A percentile compares a stretch with the other conserved stretches of the same genome.
Conservation (phyloP, 2,113 vertebrate species). For the Tiliqua scincoides region DNA sequence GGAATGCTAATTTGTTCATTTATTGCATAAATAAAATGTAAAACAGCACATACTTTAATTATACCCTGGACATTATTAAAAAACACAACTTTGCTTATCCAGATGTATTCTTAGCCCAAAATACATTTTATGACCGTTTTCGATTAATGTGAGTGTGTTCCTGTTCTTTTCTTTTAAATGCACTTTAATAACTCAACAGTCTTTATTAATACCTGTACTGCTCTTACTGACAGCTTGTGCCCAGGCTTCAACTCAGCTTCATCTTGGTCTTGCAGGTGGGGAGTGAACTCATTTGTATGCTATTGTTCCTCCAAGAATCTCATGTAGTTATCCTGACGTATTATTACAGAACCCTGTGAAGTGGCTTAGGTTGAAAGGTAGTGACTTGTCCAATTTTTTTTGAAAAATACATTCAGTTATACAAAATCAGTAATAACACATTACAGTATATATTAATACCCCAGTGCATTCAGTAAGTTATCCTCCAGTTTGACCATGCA, state of each 20-base stretch:
- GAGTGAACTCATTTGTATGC: not conserved
- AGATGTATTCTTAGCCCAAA: not conserved
- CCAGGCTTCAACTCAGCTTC: not conserved
- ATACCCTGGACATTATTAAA: not conserved
- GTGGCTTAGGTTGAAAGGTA: not conserved
- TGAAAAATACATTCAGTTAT: no score
- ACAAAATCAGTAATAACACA: no score
- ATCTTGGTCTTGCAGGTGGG: not conserved
- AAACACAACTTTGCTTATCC: not conserved
- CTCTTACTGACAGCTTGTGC: not conserved
- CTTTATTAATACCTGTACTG: not conserved
- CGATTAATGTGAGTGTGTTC: no score
- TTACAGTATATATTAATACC: no score
- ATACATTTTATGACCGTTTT: not conserved
- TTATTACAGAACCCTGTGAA: not conserved
- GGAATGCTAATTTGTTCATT: not conserved
- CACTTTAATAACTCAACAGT: not conserved
- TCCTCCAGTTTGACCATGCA: no score
- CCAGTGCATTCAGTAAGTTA: not conserved
- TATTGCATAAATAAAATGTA: not conserved
- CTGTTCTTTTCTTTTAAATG: not conserved
- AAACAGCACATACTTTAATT: conserved; percentile 8
- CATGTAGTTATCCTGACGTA: not conserved
- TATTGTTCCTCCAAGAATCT: not conserved
- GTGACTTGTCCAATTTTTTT: no score